Conservation (phyloP, 2,888 invertebrate species). For the Cheilosia soror region DNA sequence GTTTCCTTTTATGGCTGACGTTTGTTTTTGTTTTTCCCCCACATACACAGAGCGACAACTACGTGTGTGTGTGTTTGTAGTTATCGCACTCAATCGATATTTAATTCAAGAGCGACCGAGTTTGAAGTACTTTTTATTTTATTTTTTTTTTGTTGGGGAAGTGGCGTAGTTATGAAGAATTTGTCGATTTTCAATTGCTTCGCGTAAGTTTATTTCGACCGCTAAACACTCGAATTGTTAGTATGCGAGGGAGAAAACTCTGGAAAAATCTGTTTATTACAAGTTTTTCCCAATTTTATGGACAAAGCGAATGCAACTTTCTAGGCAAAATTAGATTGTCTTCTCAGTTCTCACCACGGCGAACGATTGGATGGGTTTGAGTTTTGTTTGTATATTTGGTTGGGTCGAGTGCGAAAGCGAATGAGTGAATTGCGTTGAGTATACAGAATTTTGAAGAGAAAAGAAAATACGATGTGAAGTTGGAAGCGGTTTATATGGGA, state of each 20-base stretch:
- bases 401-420: slow-evolving; percentile 41
- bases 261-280: slow-evolving; percentile 35
- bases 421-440: slow-evolving; percentile 20
- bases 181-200: slow-evolving; percentile 1
- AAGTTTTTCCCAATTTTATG: slow-evolving; percentile 55
- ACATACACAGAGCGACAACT: slow-evolving; percentile 35
- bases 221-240: slow-evolving; percentile 33
- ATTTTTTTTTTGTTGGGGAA: slow-evolving; percentile 58
- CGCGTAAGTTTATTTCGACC: slow-evolving; percentile 2
- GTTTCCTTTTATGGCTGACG: slow-evolving; percentile 68
- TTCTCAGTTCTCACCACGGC: slow-evolving; percentile 64
- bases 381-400: slow-evolving; percentile 51
- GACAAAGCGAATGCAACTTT: neutral
- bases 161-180: slow-evolving; percentile 68
- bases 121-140: slow-evolving; percentile 49
- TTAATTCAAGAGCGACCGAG: slow-evolving; percentile 66
- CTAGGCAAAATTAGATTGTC: slow-evolving; percentile 44
- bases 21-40: slow-evolving; percentile 71
- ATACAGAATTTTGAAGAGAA: slow-evolving; percentile 1
- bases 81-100: slow-evolving; percentile 67
- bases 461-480: slow-evolving; percentile 20
- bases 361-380: slow-evolving; percentile 66
- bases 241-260: slow-evolving; percentile 54
- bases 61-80: slow-evolving; percentile 3
- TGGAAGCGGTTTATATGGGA: slow-evolving; percentile 15